A percentile compares a stretch with the other conserved stretches of the same genome.
Evolutionary conservation across 1,140 invertebrate genomes (phyloP).

Genomic region (Lasaia peninsularis): DNA sequence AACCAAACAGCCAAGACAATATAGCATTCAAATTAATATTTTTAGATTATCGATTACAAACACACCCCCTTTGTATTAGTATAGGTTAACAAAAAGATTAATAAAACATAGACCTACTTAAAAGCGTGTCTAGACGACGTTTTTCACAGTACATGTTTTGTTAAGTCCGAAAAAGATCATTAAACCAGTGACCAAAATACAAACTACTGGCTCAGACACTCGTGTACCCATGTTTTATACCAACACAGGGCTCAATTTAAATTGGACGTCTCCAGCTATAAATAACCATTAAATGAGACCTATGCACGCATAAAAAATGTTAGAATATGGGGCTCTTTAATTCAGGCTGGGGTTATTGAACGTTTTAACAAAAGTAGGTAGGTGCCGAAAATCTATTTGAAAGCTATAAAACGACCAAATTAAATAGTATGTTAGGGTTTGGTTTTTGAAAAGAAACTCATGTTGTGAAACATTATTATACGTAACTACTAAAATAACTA

Average conservation of each 20-base stretch:
- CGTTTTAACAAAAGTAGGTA: constrained; percentile 24
- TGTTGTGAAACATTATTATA: no score
- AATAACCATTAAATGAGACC: constrained; percentile 21
- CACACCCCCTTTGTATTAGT: no score
- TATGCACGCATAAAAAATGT: constrained; percentile 11
- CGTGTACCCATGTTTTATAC: constrained; percentile 1
- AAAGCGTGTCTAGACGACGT: constrained; percentile 1
- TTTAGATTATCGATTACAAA: no score
- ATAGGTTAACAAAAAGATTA: not conserved
- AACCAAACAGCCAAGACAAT: no score
- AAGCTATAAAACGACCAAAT: constrained; percentile 31
- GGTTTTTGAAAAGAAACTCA: constrained; percentile 10
- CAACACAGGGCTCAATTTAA: constrained; percentile 11
- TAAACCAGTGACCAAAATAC: constrained; percentile 24
- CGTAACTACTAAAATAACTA: no score
- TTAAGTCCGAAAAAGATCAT: constrained; percentile 21
- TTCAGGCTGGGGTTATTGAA: constrained; percentile 26
- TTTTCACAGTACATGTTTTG: not conserved
- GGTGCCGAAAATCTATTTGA: constrained; percentile 23
- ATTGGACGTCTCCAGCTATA: constrained; percentile 14
- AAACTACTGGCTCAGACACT: constrained; percentile 19
- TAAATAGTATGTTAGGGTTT: constrained; percentile 17
- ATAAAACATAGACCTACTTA: not conserved
- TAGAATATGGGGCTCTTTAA: constrained; percentile 10
- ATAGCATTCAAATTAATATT: no score